Evolutionary conservation across 2,797 vertebrate genomes (phyloP).

Genomic region (Platalea minor): DNA sequence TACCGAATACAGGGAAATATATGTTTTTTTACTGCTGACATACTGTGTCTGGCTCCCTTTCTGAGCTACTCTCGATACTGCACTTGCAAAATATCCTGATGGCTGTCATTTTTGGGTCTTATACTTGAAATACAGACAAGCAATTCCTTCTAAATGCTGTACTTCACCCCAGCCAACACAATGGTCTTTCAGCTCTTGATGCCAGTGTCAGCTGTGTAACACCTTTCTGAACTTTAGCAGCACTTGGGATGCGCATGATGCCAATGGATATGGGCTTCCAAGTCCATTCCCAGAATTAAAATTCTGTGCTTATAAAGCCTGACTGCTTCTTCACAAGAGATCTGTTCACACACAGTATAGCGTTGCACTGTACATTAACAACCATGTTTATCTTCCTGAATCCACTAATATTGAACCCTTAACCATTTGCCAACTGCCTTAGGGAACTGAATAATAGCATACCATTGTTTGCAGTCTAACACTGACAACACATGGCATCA

Average conservation of each 20-base stretch:
- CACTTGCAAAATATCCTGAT: not conserved
- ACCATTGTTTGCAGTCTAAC: not conserved
- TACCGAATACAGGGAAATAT: not conserved
- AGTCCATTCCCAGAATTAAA: not conserved
- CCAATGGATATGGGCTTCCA: not conserved
- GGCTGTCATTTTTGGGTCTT: not conserved
- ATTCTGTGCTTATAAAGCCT: not conserved
- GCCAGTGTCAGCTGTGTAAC: not conserved
- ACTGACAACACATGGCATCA: fast-evolving
- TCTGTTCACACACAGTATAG: not conserved
- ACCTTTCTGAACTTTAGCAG: not conserved
- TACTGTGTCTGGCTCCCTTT: not conserved
- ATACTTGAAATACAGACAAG: not conserved
- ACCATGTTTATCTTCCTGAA: not conserved
- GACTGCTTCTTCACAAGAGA: not conserved
- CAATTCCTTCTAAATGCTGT: not conserved
- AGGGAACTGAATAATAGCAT: not conserved
- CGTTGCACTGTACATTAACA: not conserved
- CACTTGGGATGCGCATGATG: not conserved
- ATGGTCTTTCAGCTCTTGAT: not conserved
- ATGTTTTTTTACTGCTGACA: not conserved
- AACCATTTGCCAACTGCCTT: not conserved
- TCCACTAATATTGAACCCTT: not conserved
- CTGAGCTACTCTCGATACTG: not conserved
- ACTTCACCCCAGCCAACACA: not conserved